Evolutionary conservation across 2,113 vertebrate species (phyloP).

Genomic region (Polypterus senegalus): DNA sequence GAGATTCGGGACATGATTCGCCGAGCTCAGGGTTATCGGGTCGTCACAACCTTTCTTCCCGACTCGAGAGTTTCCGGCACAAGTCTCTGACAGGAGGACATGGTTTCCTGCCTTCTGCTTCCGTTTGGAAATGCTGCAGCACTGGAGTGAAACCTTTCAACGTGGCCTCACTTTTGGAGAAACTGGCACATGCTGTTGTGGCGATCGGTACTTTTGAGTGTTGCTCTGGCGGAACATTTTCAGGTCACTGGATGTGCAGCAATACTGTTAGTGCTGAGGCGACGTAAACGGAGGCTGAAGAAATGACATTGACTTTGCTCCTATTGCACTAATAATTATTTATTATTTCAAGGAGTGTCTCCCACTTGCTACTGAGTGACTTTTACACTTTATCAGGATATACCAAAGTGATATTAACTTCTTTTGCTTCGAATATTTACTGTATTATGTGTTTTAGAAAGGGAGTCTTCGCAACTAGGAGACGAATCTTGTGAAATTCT

Average conservation of each 20-base stretch:
- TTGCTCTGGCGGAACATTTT: conserved; percentile 54
- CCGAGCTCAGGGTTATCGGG: conserved; percentile 70
- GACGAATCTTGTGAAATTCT: conserved; percentile 32
- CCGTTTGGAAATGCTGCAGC: conserved; percentile 66
- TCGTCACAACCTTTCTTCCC: conserved; percentile 76
- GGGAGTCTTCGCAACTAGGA: conserved; percentile 41
- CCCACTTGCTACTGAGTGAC: conserved; percentile 61
- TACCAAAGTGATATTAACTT: conserved; percentile 65
- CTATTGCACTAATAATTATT: conserved; percentile 56
- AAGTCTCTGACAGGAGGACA: conserved; percentile 80
- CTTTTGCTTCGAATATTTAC: conserved; percentile 28
- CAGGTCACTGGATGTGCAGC: conserved; percentile 63
- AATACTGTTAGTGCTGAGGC: conserved; percentile 54
- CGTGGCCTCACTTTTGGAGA: conserved; percentile 67
- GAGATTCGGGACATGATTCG: conserved; percentile 88
- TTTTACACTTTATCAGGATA: conserved; percentile 48
- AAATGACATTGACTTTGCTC: conserved; percentile 34
- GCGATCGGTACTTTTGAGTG: conserved; percentile 59
- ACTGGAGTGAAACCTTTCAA: conserved; percentile 40
- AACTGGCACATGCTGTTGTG: conserved; percentile 65
- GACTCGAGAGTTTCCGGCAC: conserved; percentile 77
- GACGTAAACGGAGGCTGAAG: conserved; percentile 27
- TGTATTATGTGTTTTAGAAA: conserved; percentile 38
- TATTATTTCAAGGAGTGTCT: conserved; percentile 44
- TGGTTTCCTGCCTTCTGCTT: conserved; percentile 38